Percentiles rank a stretch among this genome's conserved stretches.
phyloP scores from a whole-genome alignment of 1,140 invertebrate genomes.

The Samia ricini region DNA sequence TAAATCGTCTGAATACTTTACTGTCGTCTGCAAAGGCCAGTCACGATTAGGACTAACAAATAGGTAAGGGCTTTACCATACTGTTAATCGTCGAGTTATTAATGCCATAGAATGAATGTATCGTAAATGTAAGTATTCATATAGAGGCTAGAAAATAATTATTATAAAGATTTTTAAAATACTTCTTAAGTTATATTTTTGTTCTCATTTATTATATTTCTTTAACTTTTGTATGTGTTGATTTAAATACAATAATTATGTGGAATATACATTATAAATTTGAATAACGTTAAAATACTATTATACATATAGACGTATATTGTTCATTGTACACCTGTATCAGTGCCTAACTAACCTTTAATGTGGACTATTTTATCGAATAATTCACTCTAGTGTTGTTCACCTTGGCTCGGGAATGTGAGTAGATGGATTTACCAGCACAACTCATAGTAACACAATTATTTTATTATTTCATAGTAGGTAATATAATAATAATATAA shows the following conservation, averaged over 20 bases:
- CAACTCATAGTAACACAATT: not conserved
- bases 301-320: no score
- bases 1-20: conserved; percentile 46
- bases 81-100: not conserved
- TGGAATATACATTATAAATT: no score
- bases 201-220: no score
- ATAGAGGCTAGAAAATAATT: no score
- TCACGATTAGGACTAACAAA: conserved; percentile 52
- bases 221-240: no score
- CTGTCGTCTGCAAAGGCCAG: conserved; percentile 42
- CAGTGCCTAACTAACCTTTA: conserved; percentile 46
- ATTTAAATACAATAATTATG: no score
- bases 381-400: conserved; percentile 20
- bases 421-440: conserved; percentile 21
- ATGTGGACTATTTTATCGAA: conserved; percentile 35
- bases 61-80: conserved; percentile 21
- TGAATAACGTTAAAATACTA: no score
- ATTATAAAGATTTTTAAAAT: no score
- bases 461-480: not conserved
- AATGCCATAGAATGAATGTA: not conserved
- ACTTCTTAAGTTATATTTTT: no score
- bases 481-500: no score
- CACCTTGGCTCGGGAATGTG: conserved; percentile 32
- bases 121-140: not conserved
- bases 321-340: not conserved